These are phyloP conservation scores for Axea sp. DNA, from an alignment of 2,888 invertebrate genomes.

Conservation along the genomic window DNA sequence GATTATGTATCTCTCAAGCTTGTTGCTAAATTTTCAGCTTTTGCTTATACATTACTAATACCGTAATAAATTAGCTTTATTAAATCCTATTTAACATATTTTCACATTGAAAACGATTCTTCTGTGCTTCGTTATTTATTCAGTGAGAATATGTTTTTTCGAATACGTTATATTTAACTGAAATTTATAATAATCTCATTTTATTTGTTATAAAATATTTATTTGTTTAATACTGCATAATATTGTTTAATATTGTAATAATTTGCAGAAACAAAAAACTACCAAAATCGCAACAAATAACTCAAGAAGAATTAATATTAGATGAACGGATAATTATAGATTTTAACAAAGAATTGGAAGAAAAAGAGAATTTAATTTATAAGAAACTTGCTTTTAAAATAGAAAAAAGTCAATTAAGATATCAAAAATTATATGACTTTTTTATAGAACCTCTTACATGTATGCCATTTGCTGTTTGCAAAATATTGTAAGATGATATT, in stretches of 20 bases:
- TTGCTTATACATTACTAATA: too few relatives aligned
- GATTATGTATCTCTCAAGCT: too few relatives aligned
- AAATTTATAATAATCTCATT: too few relatives aligned
- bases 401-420: constrained; percentile 84
- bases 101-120: too few relatives aligned
- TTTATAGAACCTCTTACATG: constrained; percentile 83
- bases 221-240: background rate
- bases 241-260: too few relatives aligned
- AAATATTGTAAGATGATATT: constrained; percentile 70
- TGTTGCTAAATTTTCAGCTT: too few relatives aligned
- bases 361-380: constrained; percentile 83
- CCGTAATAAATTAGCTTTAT: too few relatives aligned
- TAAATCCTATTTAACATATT: too few relatives aligned
- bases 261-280: constrained; percentile 81
- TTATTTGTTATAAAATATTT: too few relatives aligned
- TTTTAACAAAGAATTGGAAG: constrained; percentile 82
- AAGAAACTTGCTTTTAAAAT: constrained; percentile 85
- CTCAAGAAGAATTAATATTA: constrained; percentile 83
- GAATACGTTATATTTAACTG: too few relatives aligned
- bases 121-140: too few relatives aligned
- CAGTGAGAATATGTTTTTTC: too few relatives aligned
- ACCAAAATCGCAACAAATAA: constrained; percentile 82
- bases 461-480: constrained; percentile 74
- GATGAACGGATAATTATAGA: constrained; percentile 85
- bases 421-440: constrained; percentile 83